phyloP scores from a whole-genome alignment of 2,888 invertebrate genomes.

The Aspidapion aeneum region DNA sequence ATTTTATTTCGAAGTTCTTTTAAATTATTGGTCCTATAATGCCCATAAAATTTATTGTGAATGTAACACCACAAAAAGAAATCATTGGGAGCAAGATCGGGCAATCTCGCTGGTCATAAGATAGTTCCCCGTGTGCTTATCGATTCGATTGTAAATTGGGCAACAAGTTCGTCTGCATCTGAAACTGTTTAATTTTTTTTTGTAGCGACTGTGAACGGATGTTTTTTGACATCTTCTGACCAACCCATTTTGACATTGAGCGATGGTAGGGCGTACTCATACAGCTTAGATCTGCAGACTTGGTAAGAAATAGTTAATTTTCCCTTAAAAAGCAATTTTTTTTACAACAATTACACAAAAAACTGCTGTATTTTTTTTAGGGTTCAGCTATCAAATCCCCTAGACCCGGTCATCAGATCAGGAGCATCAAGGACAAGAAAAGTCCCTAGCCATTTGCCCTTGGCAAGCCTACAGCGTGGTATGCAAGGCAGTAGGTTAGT shows the following conservation, averaged over 20 bases:
- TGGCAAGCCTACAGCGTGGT: conserved; percentile 44
- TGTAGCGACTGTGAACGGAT: conserved; percentile 56
- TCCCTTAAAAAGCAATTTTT: too few relatives aligned
- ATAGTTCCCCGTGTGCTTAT: too few relatives aligned
- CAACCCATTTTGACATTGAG: conserved; percentile 81
- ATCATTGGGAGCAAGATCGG: too few relatives aligned
- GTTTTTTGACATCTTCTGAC: conserved; percentile 58
- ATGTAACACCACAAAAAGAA: too few relatives aligned
- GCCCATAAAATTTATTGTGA: too few relatives aligned
- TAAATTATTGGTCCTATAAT: too few relatives aligned
- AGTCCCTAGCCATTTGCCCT: conserved; percentile 39
- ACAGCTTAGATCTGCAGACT: conserved; percentile 68
- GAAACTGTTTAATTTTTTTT: conserved; percentile 18
- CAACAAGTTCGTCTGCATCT: too few relatives aligned
- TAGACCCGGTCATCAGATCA: conserved; percentile 52
- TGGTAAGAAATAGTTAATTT: conserved; percentile 67
- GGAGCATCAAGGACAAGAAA: conserved; percentile 48
- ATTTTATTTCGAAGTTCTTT: too few relatives aligned
- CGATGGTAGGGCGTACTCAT: conserved; percentile 83
- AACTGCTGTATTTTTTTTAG: too few relatives aligned
- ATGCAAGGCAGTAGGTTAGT: conserved; percentile 31
- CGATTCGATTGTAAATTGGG: too few relatives aligned
- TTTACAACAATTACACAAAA: too few relatives aligned
- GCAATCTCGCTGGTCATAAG: too few relatives aligned
- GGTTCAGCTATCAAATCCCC: conserved; percentile 54